phyloP scores from a whole-genome alignment of 2,888 invertebrate species.

The Gerris lacustris region DNA sequence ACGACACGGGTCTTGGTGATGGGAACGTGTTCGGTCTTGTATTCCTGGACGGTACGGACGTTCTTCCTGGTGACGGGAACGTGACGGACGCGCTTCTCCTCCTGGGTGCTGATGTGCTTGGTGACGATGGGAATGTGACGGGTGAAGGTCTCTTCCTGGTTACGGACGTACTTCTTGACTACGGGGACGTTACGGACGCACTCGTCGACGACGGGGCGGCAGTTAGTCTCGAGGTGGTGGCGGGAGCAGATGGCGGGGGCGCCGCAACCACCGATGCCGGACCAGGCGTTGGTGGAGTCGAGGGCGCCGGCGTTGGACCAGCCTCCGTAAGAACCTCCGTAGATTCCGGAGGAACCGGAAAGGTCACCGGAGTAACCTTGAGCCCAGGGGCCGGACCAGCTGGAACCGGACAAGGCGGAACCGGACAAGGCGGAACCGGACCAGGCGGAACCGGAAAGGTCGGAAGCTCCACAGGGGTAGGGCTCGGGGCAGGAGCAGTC shows the following conservation, averaged over 20 bases:
- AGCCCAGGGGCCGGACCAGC: not conserved
- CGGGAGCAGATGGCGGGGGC: constrained; percentile 13
- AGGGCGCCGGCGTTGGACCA: not conserved
- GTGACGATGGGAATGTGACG: constrained; percentile 24
- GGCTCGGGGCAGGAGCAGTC: no score
- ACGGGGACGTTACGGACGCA: constrained; percentile 23
- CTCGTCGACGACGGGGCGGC: constrained; percentile 24
- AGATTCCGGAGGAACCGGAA: not conserved
- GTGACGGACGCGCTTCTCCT: constrained; percentile 23
- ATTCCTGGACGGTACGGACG: constrained; percentile 20
- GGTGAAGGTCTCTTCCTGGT: constrained; percentile 21
- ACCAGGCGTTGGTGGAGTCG: not conserved
- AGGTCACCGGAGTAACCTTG: not conserved
- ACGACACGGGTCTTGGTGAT: constrained; percentile 21
- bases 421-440: not conserved
- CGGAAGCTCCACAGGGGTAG: no score
- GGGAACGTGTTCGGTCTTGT: constrained; percentile 23
- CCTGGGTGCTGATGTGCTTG: constrained; percentile 18
- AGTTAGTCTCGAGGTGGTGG: constrained; percentile 20
- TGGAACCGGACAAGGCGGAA: not conserved
- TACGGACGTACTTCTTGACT: constrained; percentile 21
- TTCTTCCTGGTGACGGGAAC: constrained; percentile 20
- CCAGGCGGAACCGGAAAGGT: not conserved
- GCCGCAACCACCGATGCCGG: not conserved
- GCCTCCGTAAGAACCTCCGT: not conserved